Conservation (phyloP, 2,797 vertebrate genomes). For the Mycteria americana region DNA sequence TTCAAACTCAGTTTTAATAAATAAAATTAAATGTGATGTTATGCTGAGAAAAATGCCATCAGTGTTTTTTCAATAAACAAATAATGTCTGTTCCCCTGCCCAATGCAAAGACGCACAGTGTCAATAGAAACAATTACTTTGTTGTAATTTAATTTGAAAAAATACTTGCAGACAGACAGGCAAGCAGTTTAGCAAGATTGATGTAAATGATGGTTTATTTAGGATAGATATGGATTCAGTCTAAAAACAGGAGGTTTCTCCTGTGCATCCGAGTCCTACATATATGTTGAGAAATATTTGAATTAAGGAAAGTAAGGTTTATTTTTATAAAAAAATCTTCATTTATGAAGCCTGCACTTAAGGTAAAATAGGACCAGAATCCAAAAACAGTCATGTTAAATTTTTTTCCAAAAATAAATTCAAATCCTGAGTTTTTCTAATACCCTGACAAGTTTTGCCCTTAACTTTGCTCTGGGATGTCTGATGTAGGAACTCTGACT, state of each 20-base stretch:
- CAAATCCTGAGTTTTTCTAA: background rate
- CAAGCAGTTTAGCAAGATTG: background rate
- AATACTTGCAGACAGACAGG: background rate
- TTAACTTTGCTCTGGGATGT: background rate
- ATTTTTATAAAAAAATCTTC: background rate
- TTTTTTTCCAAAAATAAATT: background rate
- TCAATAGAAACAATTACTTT: slow-evolving; percentile 31
- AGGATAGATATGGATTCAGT: background rate
- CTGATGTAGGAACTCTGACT: background rate
- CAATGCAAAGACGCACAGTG: background rate
- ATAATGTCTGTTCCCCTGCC: background rate
- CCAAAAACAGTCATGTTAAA: background rate
- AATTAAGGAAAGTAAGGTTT: background rate
- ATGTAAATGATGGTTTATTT: background rate
- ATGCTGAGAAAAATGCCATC: background rate
- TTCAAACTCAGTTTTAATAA: background rate
- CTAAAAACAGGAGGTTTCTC: background rate
- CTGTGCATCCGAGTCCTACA: background rate
- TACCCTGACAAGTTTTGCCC: background rate
- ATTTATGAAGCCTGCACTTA: background rate
- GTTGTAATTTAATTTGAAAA: slow-evolving; percentile 30
- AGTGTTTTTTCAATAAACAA: background rate
- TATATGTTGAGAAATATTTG: background rate
- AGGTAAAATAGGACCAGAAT: background rate
- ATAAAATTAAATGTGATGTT: background rate